A percentile compares a stretch with the other conserved stretches of the same genome.
phyloP scores from a whole-genome alignment of 2,113 vertebrate species.

The Perccottus glenii region DNA sequence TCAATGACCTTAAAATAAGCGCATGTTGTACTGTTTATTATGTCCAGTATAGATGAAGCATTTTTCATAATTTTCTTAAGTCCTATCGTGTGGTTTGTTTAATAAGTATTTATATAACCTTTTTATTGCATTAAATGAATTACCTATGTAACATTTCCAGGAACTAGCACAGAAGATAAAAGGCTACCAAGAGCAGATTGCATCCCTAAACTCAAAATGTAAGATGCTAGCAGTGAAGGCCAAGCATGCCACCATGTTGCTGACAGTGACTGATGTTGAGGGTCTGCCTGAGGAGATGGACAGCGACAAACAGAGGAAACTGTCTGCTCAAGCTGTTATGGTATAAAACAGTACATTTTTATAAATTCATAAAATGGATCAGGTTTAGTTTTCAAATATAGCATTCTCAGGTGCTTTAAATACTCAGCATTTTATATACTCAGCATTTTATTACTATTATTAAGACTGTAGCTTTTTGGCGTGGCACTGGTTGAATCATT shows the following conservation, averaged over 20 bases:
- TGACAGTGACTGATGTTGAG: constrained; percentile 93
- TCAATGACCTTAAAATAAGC: too few species aligned
- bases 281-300: constrained; percentile 88
- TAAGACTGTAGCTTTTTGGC: too few species aligned
- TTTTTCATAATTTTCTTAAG: not conserved
- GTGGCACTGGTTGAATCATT: not conserved
- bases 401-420: too few species aligned
- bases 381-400: too few species aligned
- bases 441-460: too few species aligned
- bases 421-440: too few species aligned
- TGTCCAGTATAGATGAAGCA: too few species aligned
- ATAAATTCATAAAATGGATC: too few species aligned
- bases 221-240: constrained; percentile 98
- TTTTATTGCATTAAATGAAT: not conserved
- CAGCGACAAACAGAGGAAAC: constrained; percentile 80
- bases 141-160: constrained; percentile 65
- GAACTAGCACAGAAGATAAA: constrained; percentile 97
- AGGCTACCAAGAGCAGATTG: constrained; percentile 97
- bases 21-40: too few species aligned
- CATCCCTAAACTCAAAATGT: constrained; percentile 93
- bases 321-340: constrained; percentile 86
- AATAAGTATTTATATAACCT: not conserved
- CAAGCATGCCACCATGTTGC: constrained; percentile 95
- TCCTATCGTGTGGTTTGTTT: not conserved
- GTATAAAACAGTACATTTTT: constrained; percentile 75